Evolutionary conservation across 53 echinoderm and acorn worm species (phyloP), one percentile per base, ranked within the genome.

Genomic region (Echinarachnius parma): DNA sequence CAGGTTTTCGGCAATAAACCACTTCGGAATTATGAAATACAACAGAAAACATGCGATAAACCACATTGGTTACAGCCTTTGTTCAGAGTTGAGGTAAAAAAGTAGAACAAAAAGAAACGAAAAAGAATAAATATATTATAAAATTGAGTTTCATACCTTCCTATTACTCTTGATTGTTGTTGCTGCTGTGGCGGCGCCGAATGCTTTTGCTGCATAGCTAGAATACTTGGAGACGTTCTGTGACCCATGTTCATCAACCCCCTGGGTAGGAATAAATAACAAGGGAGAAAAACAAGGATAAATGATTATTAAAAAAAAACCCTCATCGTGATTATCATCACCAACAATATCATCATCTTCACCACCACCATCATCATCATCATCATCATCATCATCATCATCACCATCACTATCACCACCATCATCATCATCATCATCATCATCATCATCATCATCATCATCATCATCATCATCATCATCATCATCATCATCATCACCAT

Each of bases 151-250:
- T 42, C 87, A 68, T 36, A 81, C 81, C 82, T 82, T 62, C 86
- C 86, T 15, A 82, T 71, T 62, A 77, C 71, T 46, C 82, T 72
- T 16, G 56, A 70, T 29, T 61, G 74, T 33, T 89, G 78, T 31
- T 47, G 52, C 54, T 61, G 75, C 24, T 82, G 82, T 42, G 85
- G 80, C 23, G 59, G 46, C 20, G 69, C 19, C 15, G 60, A 61
- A 34, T 69, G 70, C 23, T 69, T 79, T 45, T 90, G 90, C 78
- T 90, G 90, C 86, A 86, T 86, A 25, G 86, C 82, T 31, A 90
- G 56, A 44, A 90, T 52, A 61, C 86, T 90, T 10, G 90, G 90
- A 21, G 90, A 90, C 16, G 85, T 86, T 66, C 90, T 36, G 71
- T 80, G 90, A 27, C 90, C 70, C 60, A 90, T 86, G 15, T 82